Evolutionary conservation across 1,140 invertebrate species (phyloP), one percentile per base, ranked within the genome.

Genomic region (Saccostrea glomerata): DNA sequence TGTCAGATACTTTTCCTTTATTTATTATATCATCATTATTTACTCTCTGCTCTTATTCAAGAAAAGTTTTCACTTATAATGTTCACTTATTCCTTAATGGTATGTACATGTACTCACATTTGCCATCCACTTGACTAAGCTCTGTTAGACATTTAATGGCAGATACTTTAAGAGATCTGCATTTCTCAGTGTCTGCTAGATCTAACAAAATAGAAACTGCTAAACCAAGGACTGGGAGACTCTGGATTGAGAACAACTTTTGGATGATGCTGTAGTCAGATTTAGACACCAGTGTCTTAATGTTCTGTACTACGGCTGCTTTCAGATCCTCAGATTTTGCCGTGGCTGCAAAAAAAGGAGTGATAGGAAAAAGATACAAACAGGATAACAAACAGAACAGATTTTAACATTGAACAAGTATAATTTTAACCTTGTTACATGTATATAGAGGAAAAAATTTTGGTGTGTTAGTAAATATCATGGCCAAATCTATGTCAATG

Each of bases 191-290:
- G 66, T 93, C 90, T 12, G 92, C 92, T n/a, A 94, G 66, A 82
- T 90, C 89, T 17, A 94, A 89, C 63, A 94, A 60, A 7, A 92
- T 86, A 17, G 93, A 93, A 13, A 93, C 91, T 60, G 92, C 89
- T 85, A 92, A 91, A 17, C 93, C 93, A 17, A 94, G 89, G 2
- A 92, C 77, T 40, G 93, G 92, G 12, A 94, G 82, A 88, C 90
- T 91, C 56, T 85, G 84, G 12, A 90, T 84, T 12, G 89, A 84
- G 86, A 92, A 94, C 20, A 93, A 55, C 20, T 88, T 89, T 73
- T 90, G 87, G 23, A 92, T 87, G 12, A 93, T 89, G 58, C 92
- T 93, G 82, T 87, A 87, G 40, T 92, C 90, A 3, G 90, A 90
- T 66, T 90, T 91, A 25, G 87, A 89, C 56, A 92, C 73, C 63